phyloP scores from a whole-genome alignment of 2,113 vertebrate species.

The Alaudala cheleensis region DNA sequence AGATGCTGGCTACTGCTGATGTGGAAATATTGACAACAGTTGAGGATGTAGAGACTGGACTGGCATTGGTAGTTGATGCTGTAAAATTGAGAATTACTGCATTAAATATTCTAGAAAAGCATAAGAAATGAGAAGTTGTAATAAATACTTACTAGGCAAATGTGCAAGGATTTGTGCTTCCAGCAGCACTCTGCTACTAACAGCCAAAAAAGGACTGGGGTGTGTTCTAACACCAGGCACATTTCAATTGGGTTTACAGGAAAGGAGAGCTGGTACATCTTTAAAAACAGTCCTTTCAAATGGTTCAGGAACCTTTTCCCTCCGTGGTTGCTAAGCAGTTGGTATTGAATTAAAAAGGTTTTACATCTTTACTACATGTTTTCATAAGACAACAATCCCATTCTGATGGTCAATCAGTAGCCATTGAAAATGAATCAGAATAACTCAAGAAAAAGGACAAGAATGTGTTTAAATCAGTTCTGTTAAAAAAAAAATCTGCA shows the following conservation, averaged over 20 bases:
- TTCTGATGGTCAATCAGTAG: neutral
- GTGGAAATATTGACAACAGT: slow-evolving; percentile 78
- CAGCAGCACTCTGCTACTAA: neutral
- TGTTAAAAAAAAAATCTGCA: neutral
- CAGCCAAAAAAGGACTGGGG: neutral
- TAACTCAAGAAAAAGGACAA: neutral
- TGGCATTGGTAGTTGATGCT: slow-evolving; percentile 79
- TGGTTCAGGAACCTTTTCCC: neutral
- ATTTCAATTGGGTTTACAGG: neutral
- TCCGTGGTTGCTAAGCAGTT: neutral
- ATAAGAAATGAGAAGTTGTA: neutral
- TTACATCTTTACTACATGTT: neutral
- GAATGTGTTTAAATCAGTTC: neutral
- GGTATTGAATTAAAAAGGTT: neutral
- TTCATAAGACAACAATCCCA: neutral
- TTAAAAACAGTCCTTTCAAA: neutral
- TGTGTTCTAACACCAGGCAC: neutral
- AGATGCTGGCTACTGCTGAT: slow-evolving; percentile 78
- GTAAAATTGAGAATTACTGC: slow-evolving; percentile 45
- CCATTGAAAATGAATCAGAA: neutral
- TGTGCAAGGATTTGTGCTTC: neutral
- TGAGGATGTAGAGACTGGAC: slow-evolving; percentile 73
- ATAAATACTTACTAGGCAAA: neutral
- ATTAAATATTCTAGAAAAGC: slow-evolving; percentile 11
- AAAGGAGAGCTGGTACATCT: neutral